These are phyloP conservation scores for Marisa cornuarietis DNA, from an alignment of 1,140 invertebrate genomes.

Conservation along the genomic window DNA sequence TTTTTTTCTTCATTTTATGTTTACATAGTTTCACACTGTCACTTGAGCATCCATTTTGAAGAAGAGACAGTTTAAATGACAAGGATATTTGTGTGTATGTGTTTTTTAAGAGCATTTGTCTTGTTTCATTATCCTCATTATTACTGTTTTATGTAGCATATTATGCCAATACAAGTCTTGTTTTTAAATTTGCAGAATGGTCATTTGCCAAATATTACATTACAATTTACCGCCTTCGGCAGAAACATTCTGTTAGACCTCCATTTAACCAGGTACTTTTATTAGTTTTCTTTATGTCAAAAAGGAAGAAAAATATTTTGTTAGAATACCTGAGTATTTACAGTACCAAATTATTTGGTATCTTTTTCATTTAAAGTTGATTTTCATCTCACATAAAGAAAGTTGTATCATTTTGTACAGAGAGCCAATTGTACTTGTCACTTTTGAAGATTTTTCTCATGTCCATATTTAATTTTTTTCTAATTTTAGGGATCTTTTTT, in stretches of 20 bases:
- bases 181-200: slow-evolving; percentile 22
- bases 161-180: not conserved
- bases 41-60: not conserved
- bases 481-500: slow-evolving; percentile 30
- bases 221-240: slow-evolving; percentile 21
- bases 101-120: not conserved
- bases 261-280: slow-evolving; percentile 23
- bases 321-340: no score
- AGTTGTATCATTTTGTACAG: no score
- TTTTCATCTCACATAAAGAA: no score
- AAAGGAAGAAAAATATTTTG: not conserved
- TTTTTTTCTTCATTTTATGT: not conserved
- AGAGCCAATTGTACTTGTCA: no score
- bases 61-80: not conserved
- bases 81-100: not conserved
- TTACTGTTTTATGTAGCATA: no score
- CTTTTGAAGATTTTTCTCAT: no score
- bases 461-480: not conserved
- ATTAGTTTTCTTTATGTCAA: not conserved
- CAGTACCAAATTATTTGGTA: no score
- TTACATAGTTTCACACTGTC: not conserved
- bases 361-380: no score
- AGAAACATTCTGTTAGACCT: slow-evolving; percentile 23
- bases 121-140: slow-evolving; percentile 3
- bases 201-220: slow-evolving; percentile 27